These are phyloP conservation scores for Idris sp. DNA, from an alignment of 1,140 invertebrate species.

Conservation along the genomic window DNA sequence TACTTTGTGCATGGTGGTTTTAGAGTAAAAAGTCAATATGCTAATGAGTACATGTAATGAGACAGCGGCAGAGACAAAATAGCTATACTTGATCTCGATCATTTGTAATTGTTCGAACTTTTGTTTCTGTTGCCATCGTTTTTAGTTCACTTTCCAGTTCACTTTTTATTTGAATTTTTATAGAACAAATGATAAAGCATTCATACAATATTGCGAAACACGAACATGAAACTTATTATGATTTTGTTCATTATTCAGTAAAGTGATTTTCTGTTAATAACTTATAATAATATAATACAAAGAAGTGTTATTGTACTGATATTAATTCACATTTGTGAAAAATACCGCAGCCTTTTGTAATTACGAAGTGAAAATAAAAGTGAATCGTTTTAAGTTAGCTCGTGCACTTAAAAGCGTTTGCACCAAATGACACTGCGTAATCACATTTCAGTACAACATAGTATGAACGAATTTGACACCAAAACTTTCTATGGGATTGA, in stretches of 20 bases:
- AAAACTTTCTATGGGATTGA: background rate
- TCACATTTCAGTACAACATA: slow-evolving; percentile 1
- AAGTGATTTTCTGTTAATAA: too few relatives aligned
- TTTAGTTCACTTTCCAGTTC: too few relatives aligned
- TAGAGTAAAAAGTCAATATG: slow-evolving; percentile 50
- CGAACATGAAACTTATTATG: too few relatives aligned
- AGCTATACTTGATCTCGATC: slow-evolving; percentile 3
- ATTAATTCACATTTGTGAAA: background rate
- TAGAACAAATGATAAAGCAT: too few relatives aligned
- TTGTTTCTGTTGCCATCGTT: too few relatives aligned
- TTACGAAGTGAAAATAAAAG: too few relatives aligned
- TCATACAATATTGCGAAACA: too few relatives aligned
- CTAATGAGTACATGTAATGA: slow-evolving; percentile 46
- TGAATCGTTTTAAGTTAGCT: background rate
- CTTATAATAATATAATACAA: too few relatives aligned
- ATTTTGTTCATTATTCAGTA: too few relatives aligned
- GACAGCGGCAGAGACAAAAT: slow-evolving; percentile 6
- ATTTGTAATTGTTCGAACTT: too few relatives aligned
- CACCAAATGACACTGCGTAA: background rate
- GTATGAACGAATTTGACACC: background rate
- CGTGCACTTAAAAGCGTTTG: background rate
- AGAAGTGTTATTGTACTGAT: too few relatives aligned
- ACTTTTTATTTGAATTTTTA: background rate
- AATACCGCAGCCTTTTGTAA: too few relatives aligned
- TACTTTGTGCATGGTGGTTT: slow-evolving; percentile 41